Conservation (phyloP, 2,797 vertebrate species). For the Myripristis murdjan region DNA sequence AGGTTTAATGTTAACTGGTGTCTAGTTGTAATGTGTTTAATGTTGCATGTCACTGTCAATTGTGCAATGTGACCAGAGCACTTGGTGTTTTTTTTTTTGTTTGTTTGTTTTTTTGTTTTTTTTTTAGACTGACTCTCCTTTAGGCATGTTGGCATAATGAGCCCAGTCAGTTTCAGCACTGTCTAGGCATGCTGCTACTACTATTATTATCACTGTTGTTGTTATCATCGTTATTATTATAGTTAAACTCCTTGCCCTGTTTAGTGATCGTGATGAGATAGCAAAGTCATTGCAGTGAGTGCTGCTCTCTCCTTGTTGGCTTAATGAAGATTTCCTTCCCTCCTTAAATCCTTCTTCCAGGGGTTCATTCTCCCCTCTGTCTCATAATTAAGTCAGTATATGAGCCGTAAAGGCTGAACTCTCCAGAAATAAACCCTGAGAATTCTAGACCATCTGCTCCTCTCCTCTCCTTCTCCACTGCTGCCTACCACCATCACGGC, state of each 20-base stretch:
- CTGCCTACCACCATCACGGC: constrained; percentile 7
- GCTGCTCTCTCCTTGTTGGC: constrained; percentile 41
- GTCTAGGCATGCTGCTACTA: neutral
- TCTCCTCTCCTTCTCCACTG: constrained; percentile 45
- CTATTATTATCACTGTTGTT: too few relatives aligned
- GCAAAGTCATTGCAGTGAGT: constrained; percentile 51
- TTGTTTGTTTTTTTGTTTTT: too few relatives aligned
- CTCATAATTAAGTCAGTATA: constrained; percentile 85
- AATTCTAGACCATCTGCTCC: constrained; percentile 78
- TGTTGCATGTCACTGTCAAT: neutral
- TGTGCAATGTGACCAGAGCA: too few relatives aligned
- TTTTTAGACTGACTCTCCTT: too few relatives aligned
- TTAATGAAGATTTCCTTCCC: constrained; percentile 75
- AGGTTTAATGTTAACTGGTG: neutral
- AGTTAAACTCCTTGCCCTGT: constrained; percentile 19
- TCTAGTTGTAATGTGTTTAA: neutral
- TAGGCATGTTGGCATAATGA: neutral
- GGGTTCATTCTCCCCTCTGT: constrained; percentile 76
- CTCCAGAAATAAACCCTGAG: constrained; percentile 80
- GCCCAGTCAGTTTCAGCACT: neutral
- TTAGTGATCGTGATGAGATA: constrained; percentile 38
- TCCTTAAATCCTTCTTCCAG: constrained; percentile 74
- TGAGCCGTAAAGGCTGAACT: constrained; percentile 84
- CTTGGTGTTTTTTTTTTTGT: too few relatives aligned
- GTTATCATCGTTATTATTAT: neutral